Evolutionary conservation across 53 echinoderm and acorn worm species (phyloP).

Genomic region (Apostichopus leukothele): DNA sequence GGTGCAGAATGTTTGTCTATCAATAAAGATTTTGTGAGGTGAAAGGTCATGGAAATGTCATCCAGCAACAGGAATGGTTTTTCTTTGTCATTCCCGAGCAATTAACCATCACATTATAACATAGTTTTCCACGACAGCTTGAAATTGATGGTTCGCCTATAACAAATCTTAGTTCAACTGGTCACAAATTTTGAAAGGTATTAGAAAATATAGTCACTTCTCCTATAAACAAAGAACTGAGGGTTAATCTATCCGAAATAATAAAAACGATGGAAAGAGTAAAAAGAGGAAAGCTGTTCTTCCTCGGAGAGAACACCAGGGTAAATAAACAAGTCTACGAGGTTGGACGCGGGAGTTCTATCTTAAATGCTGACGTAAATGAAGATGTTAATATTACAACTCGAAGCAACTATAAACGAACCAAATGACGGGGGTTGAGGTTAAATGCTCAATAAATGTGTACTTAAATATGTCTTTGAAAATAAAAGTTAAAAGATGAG

Average conservation of each 20-base stretch:
- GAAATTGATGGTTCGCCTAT: not conserved
- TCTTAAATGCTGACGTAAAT: no score
- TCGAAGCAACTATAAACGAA: no score
- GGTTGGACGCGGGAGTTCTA: not conserved
- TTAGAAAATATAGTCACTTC: conserved; percentile 37
- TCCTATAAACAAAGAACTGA: conserved; percentile 28
- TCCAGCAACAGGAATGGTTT: not conserved
- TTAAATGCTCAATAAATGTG: conserved; percentile 27
- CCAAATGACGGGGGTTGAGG: conserved; percentile 9
- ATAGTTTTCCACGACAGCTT: not conserved
- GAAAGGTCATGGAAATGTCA: not conserved
- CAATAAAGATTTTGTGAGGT: not conserved
- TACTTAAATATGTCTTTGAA: conserved; percentile 11
- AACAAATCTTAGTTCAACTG: conserved; percentile 18
- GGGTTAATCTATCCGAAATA: not conserved
- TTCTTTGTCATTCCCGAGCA: not conserved
- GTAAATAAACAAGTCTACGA: conserved; percentile 13
- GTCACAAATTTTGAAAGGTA: conserved; percentile 33
- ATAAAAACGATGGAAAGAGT: not conserved
- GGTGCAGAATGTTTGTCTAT: no score
- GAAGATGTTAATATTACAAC: no score
- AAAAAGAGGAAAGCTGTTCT: not conserved
- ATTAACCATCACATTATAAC: not conserved
- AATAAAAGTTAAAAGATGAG: conserved; percentile 16
- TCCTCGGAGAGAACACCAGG: conserved; percentile 10